Base-by-base conservation (phyloP, 2,888 invertebrate species). In the Caenorhabditis sinica region DNA sequence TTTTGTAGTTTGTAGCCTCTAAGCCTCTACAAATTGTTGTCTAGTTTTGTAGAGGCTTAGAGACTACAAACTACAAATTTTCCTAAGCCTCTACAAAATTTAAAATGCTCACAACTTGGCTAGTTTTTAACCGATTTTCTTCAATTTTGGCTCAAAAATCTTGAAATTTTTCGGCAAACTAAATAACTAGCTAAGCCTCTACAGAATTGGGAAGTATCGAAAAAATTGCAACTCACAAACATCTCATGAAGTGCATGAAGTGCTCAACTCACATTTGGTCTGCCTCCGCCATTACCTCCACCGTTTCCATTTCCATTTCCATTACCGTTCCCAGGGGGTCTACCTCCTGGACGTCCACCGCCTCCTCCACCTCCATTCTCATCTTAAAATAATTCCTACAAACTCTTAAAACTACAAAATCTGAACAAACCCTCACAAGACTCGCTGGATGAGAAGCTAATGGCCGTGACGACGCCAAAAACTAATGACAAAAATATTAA, bases 371-470 rank as follows among this genome's bases (percentile, higher is more conserved):
- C 65, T 17, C 36, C 51, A 33, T 53, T 25, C 6, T 60, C 76
- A 69, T 63, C 77, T 77, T 60, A 53, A 69, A 25, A 28, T 56
- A 1, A 1, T 11, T 0, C 23, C 30, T 11, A 51, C 45, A 40
- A 20, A 25, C 45, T 60, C 6, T 15, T 25, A 45, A 61, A 25
- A n/a, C 5, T 20, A 30, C 25, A 11, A 13, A 28, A 25, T 15
- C 9, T 13, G 5, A 20, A 28, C 51, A 17, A 45, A 75, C 75
- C 75, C 58, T 66, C 75, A 66, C 66, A 66, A 75, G 75, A 75
- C n/a, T 74, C 74, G 25, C 74, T 74, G 17, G 74, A 74, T 2
- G 74, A 73, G 20, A 65, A 45, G n/a, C 28, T 3, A 15, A 43
- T 15, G 9, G 65, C 28, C 3, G 20, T 0, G 3, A 53, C 68